Conservation (phyloP, 2,888 invertebrate genomes). For the Xestia ashworthii region DNA sequence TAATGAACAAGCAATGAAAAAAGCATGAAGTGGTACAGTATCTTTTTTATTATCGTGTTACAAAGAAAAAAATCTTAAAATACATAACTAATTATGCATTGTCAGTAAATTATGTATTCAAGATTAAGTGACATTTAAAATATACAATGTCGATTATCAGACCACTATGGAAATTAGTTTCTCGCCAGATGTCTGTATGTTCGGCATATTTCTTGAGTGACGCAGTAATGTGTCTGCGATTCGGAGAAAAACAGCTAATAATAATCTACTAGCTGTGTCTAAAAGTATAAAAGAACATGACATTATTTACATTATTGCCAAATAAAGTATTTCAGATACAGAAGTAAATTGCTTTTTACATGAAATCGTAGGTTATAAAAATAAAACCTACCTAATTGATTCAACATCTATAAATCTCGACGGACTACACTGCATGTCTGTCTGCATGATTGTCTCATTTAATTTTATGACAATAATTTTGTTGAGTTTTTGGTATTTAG, state of each 20-base stretch:
- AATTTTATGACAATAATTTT: slow-evolving; percentile 61
- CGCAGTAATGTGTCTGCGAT: not conserved
- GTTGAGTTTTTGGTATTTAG: slow-evolving; percentile 58
- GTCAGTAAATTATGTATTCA: not conserved
- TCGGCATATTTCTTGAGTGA: slow-evolving; percentile 15
- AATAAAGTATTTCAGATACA: not conserved
- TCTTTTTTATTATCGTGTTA: not conserved
- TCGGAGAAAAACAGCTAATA: not conserved
- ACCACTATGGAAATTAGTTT: slow-evolving; percentile 42
- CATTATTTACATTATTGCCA: not conserved
- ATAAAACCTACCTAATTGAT: not conserved
- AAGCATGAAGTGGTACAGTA: no score
- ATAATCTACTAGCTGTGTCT: not conserved
- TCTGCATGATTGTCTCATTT: slow-evolving; percentile 32
- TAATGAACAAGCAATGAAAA: not conserved
- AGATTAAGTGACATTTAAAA: slow-evolving; percentile 21
- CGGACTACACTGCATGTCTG: slow-evolving; percentile 1
- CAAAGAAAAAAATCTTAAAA: not conserved
- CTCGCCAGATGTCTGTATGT: slow-evolving; percentile 11
- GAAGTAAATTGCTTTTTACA: not conserved
- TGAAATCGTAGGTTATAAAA: not conserved
- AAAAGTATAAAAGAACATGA: not conserved
- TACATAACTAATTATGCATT: no score
- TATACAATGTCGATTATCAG: not conserved
- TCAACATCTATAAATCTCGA: slow-evolving; percentile 13